Conservation (phyloP, 2,888 invertebrate species). For the Clivina fossor region DNA sequence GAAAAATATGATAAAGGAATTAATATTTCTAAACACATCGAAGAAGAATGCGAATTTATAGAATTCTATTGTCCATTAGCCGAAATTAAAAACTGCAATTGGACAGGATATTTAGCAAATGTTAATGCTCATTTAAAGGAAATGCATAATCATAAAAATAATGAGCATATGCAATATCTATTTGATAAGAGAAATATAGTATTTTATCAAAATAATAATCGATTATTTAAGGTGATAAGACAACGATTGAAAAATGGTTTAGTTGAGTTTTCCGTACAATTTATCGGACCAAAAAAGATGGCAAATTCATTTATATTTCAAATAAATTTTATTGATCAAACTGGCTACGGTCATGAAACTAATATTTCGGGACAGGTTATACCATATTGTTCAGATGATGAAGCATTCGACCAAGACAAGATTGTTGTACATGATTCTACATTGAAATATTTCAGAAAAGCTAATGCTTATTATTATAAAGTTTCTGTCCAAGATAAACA, state of each 20-base stretch:
- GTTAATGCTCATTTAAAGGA: constrained; percentile 13
- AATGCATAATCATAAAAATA: constrained; percentile 4
- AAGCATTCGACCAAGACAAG: constrained; percentile 10
- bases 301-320: constrained; percentile 5
- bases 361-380: constrained; percentile 2
- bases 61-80: constrained; percentile 1
- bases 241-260: neutral
- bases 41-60: constrained; percentile 9
- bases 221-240: constrained; percentile 3
- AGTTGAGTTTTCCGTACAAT: constrained; percentile 10
- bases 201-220: neutral
- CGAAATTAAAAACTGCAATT: constrained; percentile 8
- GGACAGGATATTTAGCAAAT: constrained; percentile 6
- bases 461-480: constrained; percentile 2
- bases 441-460: constrained; percentile 2
- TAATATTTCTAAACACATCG: neutral
- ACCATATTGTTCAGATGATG: constrained; percentile 7
- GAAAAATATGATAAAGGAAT: neutral
- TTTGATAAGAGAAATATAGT: too few relatives aligned
- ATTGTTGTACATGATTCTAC: neutral
- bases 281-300: constrained; percentile 8
- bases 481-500: constrained; percentile 4
- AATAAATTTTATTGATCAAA: constrained; percentile 16
- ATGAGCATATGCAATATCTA: too few relatives aligned
- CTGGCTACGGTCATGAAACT: constrained; percentile 3